Base-by-base conservation (phyloP, 2,113 vertebrate species). In the Lycocorax pyrrhopterus region DNA sequence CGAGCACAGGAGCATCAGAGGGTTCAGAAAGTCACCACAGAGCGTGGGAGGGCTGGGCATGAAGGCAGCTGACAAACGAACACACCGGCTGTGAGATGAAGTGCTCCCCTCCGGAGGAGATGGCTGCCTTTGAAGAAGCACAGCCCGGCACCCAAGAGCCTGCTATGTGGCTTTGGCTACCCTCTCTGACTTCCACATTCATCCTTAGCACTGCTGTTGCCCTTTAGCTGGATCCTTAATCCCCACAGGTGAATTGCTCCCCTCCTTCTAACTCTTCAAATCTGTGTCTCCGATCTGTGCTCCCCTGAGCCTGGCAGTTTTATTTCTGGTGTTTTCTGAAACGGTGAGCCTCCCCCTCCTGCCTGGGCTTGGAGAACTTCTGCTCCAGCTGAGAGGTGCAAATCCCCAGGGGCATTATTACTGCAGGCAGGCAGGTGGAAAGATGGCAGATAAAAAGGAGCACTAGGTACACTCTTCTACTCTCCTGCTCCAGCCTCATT, bases 21-120 rank as follows among this genome's bases (percentile, higher is more conserved):
- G 67, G 76, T 87, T 90, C 76, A 92, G 89, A 22, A 93, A 89
- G 91, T 68, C 69, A 52, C 23, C 1, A 21, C 27, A 21, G 59
- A 84, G 83, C 0, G 6, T 78, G 76, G 86, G 76, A 88, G 68
- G 82, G 92, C 88, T 67, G 90, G 80, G 59, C 53, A 47, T 25
- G 82, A 91, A 69, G 67, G 68, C 8, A 0, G 81, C 67, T 83
- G 88, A 46, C 82, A 76, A 87, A 66, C n/a, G 32, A 69, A 67
- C 0, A 1, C 30, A 35, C 16, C 0, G 2, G 9, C 13, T 8
- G 74, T 0, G 3, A 56, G 71, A 39, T 58, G 29, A 75, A 86
- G 75, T 2, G 3, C 52, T 81, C 26, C 35, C 56, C 78, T 64
- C 62, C 1, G 0, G 33, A 90, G 64, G 64, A 58, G 68, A 66